Evolutionary conservation across 2,113 vertebrate species (phyloP).

Genomic region (Tychaedon coryphoeus): DNA sequence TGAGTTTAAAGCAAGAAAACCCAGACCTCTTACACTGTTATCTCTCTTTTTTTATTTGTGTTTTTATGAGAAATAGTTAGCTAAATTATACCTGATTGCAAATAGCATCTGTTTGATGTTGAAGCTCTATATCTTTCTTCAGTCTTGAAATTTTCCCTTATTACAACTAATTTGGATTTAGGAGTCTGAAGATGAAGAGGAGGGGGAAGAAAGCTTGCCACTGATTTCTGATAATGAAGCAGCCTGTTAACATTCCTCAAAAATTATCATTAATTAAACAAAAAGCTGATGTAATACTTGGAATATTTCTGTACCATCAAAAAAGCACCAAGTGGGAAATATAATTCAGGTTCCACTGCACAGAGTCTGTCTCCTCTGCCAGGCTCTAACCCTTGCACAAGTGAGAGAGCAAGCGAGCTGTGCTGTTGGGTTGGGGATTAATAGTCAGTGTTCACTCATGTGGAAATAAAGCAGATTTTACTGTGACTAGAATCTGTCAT

Average conservation of each 20-base stretch:
- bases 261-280: conserved; percentile 34
- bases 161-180: conserved; percentile 19
- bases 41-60: conserved; percentile 27
- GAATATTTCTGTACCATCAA: not conserved
- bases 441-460: conserved; percentile 22
- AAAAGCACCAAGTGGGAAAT: not conserved
- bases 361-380: not conserved
- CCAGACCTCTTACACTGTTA: not conserved
- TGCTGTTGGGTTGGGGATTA: conserved; percentile 1
- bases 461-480: conserved; percentile 53
- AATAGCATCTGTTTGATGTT: conserved; percentile 38
- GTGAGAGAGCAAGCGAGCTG: not conserved
- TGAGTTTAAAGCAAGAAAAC: not conserved
- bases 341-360: not conserved
- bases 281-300: not conserved
- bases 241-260: conserved; percentile 15
- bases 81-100: conserved; percentile 49
- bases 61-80: not conserved
- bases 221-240: conserved; percentile 37
- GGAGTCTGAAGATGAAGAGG: conserved; percentile 38
- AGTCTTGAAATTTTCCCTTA: conserved; percentile 21
- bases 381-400: not conserved
- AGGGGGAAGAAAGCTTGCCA: not conserved
- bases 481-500: conserved; percentile 40
- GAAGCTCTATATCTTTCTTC: not conserved